Percentiles rank a stretch among this genome's conserved stretches.
phyloP scores from a whole-genome alignment of 2,888 invertebrate genomes.

The Lapara coniferarum region DNA sequence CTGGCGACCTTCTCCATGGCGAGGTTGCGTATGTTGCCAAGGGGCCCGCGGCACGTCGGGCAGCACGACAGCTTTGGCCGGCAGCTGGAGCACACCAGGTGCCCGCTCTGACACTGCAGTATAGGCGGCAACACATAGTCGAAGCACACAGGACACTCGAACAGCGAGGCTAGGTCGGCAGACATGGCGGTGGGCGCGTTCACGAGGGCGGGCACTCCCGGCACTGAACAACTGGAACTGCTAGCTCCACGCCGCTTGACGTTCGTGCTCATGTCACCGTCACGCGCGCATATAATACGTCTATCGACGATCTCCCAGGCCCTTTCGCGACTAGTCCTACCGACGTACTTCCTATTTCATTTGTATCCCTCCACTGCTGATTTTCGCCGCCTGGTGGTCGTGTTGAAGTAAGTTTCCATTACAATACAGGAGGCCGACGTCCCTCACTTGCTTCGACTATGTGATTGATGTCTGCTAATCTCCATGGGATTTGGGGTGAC shows the following conservation, averaged over 20 bases:
- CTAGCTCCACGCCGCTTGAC: constrained; percentile 82
- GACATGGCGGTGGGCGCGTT: constrained; percentile 88
- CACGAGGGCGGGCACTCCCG: constrained; percentile 80
- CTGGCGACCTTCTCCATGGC: constrained; percentile 99
- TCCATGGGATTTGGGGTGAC: constrained; percentile 47
- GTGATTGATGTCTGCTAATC: constrained; percentile 51
- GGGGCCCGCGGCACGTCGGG: constrained; percentile 98
- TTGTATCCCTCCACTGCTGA: constrained; percentile 75
- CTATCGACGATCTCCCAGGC: constrained; percentile 64
- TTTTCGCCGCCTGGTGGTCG: constrained; percentile 68
- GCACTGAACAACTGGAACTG: constrained; percentile 81
- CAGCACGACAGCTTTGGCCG: constrained; percentile 98
- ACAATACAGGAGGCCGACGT: constrained; percentile 65
- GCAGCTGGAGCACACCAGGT: constrained; percentile 98
- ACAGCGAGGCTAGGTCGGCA: constrained; percentile 94
- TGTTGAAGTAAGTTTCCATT: constrained; percentile 73
- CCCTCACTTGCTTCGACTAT: constrained; percentile 39
- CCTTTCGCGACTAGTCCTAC: constrained; percentile 47
- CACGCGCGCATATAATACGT: constrained; percentile 72
- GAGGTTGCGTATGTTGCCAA: constrained; percentile 98
- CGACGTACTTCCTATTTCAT: constrained; percentile 56
- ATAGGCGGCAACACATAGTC: constrained; percentile 99
- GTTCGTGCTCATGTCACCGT: constrained; percentile 83
- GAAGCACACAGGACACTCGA: constrained; percentile 99
- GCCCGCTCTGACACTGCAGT: constrained; percentile 99